phyloP scores from a whole-genome alignment of 2,113 vertebrate species.

The Microcebus tavaratra region DNA sequence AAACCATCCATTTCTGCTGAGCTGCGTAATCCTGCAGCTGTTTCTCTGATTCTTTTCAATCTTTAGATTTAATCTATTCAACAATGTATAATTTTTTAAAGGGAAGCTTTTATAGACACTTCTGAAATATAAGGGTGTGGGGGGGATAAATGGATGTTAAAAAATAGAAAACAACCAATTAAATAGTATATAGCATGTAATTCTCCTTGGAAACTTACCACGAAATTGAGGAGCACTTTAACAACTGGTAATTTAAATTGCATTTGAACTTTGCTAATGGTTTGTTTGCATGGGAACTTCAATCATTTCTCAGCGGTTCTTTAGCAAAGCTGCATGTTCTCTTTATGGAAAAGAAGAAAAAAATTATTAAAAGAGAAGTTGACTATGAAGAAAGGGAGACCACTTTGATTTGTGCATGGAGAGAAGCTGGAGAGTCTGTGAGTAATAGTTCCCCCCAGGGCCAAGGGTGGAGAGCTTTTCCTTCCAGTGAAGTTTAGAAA shows the following conservation, averaged over 20 bases:
- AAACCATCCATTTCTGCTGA: slow-evolving; percentile 60
- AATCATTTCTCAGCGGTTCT: slow-evolving; percentile 82
- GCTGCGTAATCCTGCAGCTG: slow-evolving; percentile 67
- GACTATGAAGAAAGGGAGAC: slow-evolving; percentile 43
- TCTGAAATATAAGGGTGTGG: slow-evolving; percentile 81
- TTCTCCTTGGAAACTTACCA: slow-evolving; percentile 87
- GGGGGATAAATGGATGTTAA: slow-evolving; percentile 84
- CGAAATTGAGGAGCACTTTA: slow-evolving; percentile 85
- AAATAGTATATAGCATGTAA: slow-evolving; percentile 86
- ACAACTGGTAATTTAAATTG: slow-evolving; percentile 87
- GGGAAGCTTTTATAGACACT: slow-evolving; percentile 80
- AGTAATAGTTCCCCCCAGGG: background rate
- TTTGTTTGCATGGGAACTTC: slow-evolving; percentile 85
- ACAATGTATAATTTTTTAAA: slow-evolving; percentile 75
- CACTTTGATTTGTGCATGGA: background rate
- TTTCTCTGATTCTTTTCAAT: slow-evolving; percentile 76
- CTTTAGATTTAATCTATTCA: slow-evolving; percentile 81
- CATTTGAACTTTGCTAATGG: slow-evolving; percentile 85
- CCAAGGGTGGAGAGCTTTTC: background rate
- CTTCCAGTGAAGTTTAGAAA: background rate
- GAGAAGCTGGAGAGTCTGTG: background rate
- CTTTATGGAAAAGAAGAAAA: slow-evolving; percentile 60
- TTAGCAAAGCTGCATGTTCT: slow-evolving; percentile 77
- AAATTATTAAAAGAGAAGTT: slow-evolving; percentile 47
- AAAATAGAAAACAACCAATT: slow-evolving; percentile 89